Percentiles rank a stretch among this genome's conserved stretches.
Conservation (phyloP, 2,113 vertebrate species). For the Channa argus region DNA sequence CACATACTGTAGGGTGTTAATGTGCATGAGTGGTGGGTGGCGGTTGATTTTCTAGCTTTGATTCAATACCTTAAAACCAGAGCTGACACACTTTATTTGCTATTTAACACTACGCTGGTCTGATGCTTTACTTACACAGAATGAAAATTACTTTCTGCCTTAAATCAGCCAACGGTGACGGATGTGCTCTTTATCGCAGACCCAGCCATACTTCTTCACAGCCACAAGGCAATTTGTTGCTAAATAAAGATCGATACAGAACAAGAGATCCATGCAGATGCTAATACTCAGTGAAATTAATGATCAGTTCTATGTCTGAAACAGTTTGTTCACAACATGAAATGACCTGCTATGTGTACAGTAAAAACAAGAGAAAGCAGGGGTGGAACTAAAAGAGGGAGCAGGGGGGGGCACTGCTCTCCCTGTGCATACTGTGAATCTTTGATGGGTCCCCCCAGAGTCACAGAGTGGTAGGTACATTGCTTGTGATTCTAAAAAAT, state of each 20-base stretch:
- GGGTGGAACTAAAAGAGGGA: no score
- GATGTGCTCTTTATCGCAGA: constrained; percentile 57
- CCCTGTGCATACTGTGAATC: no score
- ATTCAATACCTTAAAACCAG: constrained; percentile 34
- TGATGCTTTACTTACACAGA: constrained; percentile 33
- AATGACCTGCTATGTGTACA: background rate
- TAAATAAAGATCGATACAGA: constrained; percentile 77
- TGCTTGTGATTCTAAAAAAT: no score
- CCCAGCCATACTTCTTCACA: constrained; percentile 37
- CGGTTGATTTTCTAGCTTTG: constrained; percentile 33
- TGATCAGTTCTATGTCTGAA: constrained; percentile 55
- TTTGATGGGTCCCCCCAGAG: no score
- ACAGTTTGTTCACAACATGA: constrained; percentile 29
- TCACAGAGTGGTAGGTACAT: no score
- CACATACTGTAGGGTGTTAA: constrained; percentile 8
- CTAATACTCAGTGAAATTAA: constrained; percentile 45
- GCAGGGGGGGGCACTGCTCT: no score
- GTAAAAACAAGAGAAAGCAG: no score
- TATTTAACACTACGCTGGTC: constrained; percentile 10
- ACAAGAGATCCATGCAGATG: constrained; percentile 70
- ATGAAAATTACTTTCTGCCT: constrained; percentile 51
- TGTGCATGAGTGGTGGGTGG: constrained; percentile 18
- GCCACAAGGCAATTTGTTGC: constrained; percentile 57
- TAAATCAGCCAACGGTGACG: constrained; percentile 52
- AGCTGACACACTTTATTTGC: constrained; percentile 27